Percentiles rank a stretch among this genome's conserved stretches.
Conservation (phyloP, 2,113 vertebrate species). For the Lipophrys pholis region DNA sequence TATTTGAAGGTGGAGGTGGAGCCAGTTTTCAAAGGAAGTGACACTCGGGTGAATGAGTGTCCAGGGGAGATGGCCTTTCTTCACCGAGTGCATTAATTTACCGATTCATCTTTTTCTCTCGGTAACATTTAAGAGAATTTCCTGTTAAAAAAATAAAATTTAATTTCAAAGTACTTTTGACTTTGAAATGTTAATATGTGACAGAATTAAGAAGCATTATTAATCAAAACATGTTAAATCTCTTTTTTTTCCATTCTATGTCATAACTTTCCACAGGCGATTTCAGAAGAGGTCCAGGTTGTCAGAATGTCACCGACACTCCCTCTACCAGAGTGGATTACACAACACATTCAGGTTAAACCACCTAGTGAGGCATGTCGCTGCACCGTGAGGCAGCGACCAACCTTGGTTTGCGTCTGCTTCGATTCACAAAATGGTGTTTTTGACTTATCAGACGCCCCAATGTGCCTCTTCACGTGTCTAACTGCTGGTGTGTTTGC, state of each 20-base stretch:
- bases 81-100: background rate
- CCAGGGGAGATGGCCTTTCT: background rate
- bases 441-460: no score
- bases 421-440: no score
- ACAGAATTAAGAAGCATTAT: background rate
- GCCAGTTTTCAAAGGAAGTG: background rate
- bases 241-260: background rate
- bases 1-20: background rate
- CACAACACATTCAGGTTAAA: conserved; percentile 48
- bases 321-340: conserved; percentile 28
- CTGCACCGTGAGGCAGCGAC: background rate
- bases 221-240: background rate
- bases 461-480: no score
- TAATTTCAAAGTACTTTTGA: background rate
- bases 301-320: conserved; percentile 28
- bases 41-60: background rate
- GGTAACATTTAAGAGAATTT: background rate
- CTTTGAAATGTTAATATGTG: background rate
- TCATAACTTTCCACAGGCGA: background rate
- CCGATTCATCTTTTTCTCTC: background rate
- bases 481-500: no score
- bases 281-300: background rate
- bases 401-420: background rate
- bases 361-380: background rate
- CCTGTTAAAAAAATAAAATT: background rate